Conservation (phyloP, 2,888 invertebrate species). For the Sarcophaga caerulescens region DNA sequence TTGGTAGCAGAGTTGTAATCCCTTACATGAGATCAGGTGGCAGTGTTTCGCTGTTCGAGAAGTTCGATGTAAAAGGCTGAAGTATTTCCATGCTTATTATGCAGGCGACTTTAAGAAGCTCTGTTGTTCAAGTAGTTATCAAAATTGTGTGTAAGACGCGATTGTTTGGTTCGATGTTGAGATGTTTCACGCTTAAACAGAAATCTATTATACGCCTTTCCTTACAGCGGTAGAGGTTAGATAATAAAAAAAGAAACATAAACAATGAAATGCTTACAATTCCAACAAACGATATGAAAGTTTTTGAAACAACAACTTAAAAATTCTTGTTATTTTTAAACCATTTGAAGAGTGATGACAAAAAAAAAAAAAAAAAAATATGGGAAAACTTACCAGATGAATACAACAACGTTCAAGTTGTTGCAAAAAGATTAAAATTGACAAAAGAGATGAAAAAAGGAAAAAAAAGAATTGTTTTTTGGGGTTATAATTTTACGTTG, state of each 20-base stretch:
- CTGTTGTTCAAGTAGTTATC: too few species aligned
- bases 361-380: conserved; percentile 3
- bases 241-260: not conserved
- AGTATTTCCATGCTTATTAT: too few species aligned
- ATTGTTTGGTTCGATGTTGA: too few species aligned
- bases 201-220: too few species aligned
- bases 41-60: too few species aligned
- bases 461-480: conserved; percentile 18
- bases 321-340: conserved; percentile 46
- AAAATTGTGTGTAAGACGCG: too few species aligned
- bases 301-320: conserved; percentile 56
- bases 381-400: not conserved
- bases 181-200: too few species aligned
- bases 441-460: not conserved
- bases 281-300: conserved; percentile 53
- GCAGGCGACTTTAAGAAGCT: too few species aligned
- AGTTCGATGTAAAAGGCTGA: too few species aligned
- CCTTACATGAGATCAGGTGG: too few species aligned
- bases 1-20: too few species aligned
- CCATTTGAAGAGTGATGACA: conserved; percentile 25
- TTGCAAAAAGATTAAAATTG: not conserved
- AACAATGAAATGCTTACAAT: conserved; percentile 22
- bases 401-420: not conserved
- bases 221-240: not conserved
- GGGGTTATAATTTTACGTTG: conserved; percentile 55